A percentile compares a stretch with the other conserved stretches of the same genome.
Evolutionary conservation across 2,113 vertebrate genomes (phyloP).

Genomic region (Sylvia atricapilla): DNA sequence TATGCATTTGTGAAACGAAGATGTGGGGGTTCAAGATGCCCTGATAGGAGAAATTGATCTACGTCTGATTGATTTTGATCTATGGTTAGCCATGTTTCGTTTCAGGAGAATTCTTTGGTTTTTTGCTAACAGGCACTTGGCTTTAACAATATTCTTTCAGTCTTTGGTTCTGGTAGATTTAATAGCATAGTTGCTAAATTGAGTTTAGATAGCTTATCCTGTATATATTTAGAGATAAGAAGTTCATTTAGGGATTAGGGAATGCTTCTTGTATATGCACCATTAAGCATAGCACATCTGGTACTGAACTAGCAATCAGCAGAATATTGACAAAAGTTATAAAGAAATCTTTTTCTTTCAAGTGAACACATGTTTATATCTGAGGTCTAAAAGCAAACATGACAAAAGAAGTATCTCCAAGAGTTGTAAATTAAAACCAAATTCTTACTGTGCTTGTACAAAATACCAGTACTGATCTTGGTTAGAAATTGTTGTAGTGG

Average conservation of each 20-base stretch:
- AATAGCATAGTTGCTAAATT: conserved; percentile 68
- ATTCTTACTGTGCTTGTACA: background rate
- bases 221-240: conserved; percentile 80
- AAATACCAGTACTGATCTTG: background rate
- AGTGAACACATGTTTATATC: background rate
- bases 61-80: conserved; percentile 18
- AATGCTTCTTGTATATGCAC: conserved; percentile 78
- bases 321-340: conserved; percentile 79
- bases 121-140: conserved; percentile 37
- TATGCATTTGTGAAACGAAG: background rate
- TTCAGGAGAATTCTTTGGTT: background rate
- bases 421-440: background rate
- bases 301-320: conserved; percentile 75
- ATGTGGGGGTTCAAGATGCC: background rate
- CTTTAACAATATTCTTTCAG: conserved; percentile 43
- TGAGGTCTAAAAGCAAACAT: background rate
- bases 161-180: conserved; percentile 59
- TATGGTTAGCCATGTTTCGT: background rate
- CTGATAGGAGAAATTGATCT: background rate
- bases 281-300: conserved; percentile 80
- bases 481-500: background rate
- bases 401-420: background rate
- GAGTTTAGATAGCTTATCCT: conserved; percentile 76
- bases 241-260: conserved; percentile 82
- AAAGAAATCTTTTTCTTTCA: conserved; percentile 73